Evolutionary conservation across 1,140 invertebrate genomes (phyloP).

Genomic region (Lasioglossum albipes): DNA sequence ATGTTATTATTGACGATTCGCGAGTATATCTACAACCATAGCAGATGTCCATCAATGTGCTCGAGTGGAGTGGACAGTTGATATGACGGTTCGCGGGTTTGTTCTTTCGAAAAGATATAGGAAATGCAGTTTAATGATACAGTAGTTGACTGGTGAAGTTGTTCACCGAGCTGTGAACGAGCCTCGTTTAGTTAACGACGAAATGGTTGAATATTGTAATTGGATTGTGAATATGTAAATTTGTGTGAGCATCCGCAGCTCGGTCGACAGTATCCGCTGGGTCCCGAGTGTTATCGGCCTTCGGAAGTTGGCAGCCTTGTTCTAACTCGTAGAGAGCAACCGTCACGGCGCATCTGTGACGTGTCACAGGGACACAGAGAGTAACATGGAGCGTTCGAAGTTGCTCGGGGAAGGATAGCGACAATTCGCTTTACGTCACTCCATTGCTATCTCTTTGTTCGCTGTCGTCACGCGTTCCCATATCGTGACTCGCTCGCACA

Average conservation of each 20-base stretch:
- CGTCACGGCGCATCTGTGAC: slow-evolving; percentile 61
- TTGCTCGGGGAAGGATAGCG: slow-evolving; percentile 11
- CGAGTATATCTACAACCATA: too few relatives aligned
- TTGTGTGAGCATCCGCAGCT: too few relatives aligned
- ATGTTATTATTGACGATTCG: too few relatives aligned
- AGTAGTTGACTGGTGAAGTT: too few relatives aligned
- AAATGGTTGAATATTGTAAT: neutral
- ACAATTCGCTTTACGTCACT: slow-evolving; percentile 56
- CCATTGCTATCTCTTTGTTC: slow-evolving; percentile 62
- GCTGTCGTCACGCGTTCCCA: slow-evolving; percentile 13
- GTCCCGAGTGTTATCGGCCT: slow-evolving; percentile 17
- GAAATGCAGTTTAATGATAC: too few relatives aligned
- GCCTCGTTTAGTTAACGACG: neutral
- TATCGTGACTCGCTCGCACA: slow-evolving; percentile 12
- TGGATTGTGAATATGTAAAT: too few relatives aligned
- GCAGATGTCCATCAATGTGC: too few relatives aligned
- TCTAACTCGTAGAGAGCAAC: slow-evolving; percentile 38
- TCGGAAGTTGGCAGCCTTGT: slow-evolving; percentile 52
- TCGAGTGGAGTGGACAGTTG: too few relatives aligned
- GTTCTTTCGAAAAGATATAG: too few relatives aligned
- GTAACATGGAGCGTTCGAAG: slow-evolving; percentile 35
- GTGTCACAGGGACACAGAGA: slow-evolving; percentile 49
- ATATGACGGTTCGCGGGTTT: too few relatives aligned
- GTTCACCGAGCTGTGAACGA: too few relatives aligned
- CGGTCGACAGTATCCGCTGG: neutral